Conservation (phyloP, 2,113 vertebrate species). For the Labrus mixtus region DNA sequence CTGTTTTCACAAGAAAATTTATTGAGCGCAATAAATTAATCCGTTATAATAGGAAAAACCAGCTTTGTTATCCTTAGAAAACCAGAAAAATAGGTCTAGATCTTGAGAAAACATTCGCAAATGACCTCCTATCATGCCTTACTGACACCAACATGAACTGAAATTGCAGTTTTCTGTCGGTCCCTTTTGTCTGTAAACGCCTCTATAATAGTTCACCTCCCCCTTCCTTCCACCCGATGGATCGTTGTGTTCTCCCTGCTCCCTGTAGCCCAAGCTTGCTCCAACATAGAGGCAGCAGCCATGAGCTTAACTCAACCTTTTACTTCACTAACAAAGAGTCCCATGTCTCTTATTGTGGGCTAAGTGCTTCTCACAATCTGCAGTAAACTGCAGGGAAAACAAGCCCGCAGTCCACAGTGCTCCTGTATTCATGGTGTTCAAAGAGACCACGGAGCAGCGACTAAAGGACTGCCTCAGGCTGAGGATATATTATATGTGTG, state of each 20-base stretch:
- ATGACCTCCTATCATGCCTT: background rate
- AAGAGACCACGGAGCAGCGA: conserved; percentile 55
- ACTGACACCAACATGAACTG: background rate
- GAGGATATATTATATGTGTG: conserved; percentile 25
- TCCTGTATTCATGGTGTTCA: conserved; percentile 67
- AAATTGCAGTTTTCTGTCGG: conserved; percentile 9
- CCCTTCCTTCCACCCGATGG: conserved; percentile 48
- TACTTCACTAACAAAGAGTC: conserved; percentile 83
- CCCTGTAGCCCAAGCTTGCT: conserved; percentile 49
- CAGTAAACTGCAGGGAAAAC: conserved; percentile 83
- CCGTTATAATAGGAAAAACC: no score
- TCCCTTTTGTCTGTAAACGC: conserved; percentile 31
- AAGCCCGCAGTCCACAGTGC: conserved; percentile 71
- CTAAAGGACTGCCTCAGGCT: conserved; percentile 56
- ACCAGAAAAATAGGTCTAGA: no score
- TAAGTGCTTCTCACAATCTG: conserved; percentile 86
- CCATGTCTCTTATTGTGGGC: conserved; percentile 82
- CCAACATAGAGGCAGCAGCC: conserved; percentile 76
- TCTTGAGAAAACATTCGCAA: no score
- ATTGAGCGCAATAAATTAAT: no score
- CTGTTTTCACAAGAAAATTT: no score
- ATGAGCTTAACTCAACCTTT: conserved; percentile 87
- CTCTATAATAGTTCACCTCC: conserved; percentile 47
- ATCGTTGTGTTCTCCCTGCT: conserved; percentile 38
- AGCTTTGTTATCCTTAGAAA: no score